Evolutionary conservation across 2,888 invertebrate genomes (phyloP), one percentile per base, ranked within the genome.

Genomic region (Macrosiphum euphorbiae): DNA sequence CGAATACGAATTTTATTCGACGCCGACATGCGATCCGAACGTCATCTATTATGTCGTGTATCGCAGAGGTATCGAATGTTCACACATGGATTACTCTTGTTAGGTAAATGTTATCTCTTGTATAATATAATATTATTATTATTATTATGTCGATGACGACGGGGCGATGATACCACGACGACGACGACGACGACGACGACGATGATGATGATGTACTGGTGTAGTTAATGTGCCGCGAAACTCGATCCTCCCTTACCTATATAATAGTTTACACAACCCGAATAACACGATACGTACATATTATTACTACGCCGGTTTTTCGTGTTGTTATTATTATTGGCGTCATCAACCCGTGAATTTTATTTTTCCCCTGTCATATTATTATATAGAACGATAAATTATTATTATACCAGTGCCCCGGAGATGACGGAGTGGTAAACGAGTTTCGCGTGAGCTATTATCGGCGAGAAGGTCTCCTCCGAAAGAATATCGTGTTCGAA

Each of bases 201-300:
- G 44, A 1, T 4, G 26, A 88, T 55, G 55, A 88, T 88, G 52
- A 41, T 88, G 52, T 89, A 44, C 89, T 28, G 89, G 44, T 90
- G 89, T 90, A 61, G 89, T 90, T 90, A 61, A 90, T 90, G 61
- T n/a, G 61, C 89, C 89, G 89, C 61, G 61, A 90, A 90, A 90
- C 89, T 47, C 47, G 61, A 90, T 61, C 47, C 13, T 90, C 44
- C 28, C n/a, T 61, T 47, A n/a, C 61, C n/a, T n/a, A 89, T 47
- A 61, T 61, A 58, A 58, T 47, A n/a, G n/a, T 47, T 28, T 90
- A n/a, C 52, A 58, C n/a, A 26, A 55, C 55, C 26, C 24, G 13
- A 89, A 89, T 61, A 88, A 88, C 58, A 26, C 41, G 88, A 41
- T 88, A 55, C 13, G 35, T 26, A 13, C 1, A 24, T 86, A 47